Evolutionary conservation across 1,140 invertebrate genomes (phyloP).

Genomic region (Tribolium castaneum): DNA sequence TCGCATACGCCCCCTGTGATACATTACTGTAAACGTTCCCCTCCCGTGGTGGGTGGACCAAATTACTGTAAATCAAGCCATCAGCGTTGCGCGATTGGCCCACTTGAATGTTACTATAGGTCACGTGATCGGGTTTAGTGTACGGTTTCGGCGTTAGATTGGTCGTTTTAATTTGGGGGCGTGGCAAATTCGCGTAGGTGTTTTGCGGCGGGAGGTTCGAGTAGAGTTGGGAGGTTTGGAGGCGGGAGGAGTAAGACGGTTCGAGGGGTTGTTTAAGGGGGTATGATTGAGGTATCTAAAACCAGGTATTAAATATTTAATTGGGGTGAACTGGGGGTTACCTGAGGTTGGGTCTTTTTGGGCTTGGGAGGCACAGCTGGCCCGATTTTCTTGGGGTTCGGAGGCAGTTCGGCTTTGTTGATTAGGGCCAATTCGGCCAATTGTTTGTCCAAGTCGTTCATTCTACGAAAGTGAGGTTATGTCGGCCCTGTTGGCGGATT

Average conservation of each 20-base stretch:
- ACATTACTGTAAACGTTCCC: conserved; percentile 68
- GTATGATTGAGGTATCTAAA: conserved; percentile 62
- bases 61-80: conserved; percentile 68
- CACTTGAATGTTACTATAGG: conserved; percentile 61
- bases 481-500: neutral
- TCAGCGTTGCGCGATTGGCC: conserved; percentile 63
- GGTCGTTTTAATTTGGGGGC: conserved; percentile 49
- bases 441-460: conserved; percentile 71
- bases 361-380: conserved; percentile 84
- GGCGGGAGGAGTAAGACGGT: conserved; percentile 64
- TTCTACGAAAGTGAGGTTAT: conserved; percentile 48
- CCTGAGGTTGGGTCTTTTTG: conserved; percentile 78
- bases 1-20: conserved; percentile 64
- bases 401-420: conserved; percentile 67
- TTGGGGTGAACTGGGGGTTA: conserved; percentile 53
- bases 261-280: conserved; percentile 62
- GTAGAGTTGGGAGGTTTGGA: conserved; percentile 59
- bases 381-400: conserved; percentile 75
- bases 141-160: conserved; percentile 60
- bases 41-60: conserved; percentile 64
- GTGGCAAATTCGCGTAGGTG: conserved; percentile 53
- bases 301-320: neutral
- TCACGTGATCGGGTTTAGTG: conserved; percentile 66
- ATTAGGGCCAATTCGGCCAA: conserved; percentile 69
- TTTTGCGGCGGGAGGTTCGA: conserved; percentile 52